phyloP scores from a whole-genome alignment of 2,888 invertebrate genomes.

The Hirudinaria manillensis region DNA sequence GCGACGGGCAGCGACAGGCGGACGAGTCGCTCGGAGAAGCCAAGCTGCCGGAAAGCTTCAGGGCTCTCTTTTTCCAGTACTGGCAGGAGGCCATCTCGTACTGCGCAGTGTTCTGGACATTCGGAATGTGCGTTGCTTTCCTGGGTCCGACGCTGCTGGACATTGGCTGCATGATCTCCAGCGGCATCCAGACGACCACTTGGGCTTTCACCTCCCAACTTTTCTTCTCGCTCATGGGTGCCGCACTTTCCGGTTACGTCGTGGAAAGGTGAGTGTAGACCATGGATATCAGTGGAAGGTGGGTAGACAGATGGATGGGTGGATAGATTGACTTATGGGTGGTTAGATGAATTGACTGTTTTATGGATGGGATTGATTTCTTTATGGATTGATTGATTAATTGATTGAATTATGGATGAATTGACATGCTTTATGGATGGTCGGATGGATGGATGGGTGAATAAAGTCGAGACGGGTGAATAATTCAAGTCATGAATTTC shows the following conservation, averaged over 20 bases:
- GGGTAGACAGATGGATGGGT: not conserved
- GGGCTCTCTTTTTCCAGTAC: constrained; percentile 51
- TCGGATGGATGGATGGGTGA: no score
- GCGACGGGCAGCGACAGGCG: not conserved
- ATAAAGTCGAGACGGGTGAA: no score
- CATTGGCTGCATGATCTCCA: constrained; percentile 55
- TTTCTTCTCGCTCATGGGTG: constrained; percentile 55
- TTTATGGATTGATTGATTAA: not conserved
- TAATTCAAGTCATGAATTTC: no score
- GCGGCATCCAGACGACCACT: constrained; percentile 53
- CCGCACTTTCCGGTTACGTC: constrained; percentile 54
- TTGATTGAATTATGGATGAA: not conserved
- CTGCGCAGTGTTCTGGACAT: constrained; percentile 55
- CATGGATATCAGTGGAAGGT: not conserved
- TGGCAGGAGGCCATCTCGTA: constrained; percentile 54
- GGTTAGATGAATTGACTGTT: not conserved
- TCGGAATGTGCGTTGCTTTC: constrained; percentile 58
- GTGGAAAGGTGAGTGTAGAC: constrained; percentile 50
- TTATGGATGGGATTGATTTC: no score
- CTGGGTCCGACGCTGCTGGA: constrained; percentile 57
- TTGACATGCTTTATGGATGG: constrained; percentile 13
- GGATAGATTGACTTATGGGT: not conserved
- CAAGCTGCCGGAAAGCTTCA: constrained; percentile 41
- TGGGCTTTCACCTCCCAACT: constrained; percentile 57
- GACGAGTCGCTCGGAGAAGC: not conserved